These are phyloP conservation scores for Anhinga anhinga DNA, from an alignment of 2,113 vertebrate genomes.

Conservation along the genomic window DNA sequence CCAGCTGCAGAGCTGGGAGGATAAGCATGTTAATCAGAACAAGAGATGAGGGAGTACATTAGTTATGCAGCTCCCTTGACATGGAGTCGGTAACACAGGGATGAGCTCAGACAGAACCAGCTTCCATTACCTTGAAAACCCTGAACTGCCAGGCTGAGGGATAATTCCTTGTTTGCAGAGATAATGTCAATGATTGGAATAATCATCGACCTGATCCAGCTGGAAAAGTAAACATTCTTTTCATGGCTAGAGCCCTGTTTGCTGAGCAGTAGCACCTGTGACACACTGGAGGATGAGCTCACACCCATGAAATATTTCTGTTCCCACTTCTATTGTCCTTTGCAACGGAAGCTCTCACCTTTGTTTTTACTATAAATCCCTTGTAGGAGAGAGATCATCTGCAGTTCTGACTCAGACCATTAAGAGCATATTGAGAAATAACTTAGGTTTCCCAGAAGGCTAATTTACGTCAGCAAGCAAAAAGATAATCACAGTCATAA, in stretches of 20 bases:
- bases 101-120: not conserved
- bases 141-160: not conserved
- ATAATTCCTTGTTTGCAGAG: conserved; percentile 18
- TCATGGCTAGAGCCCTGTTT: not conserved
- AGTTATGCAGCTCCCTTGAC: not conserved
- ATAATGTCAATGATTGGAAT: conserved; percentile 28
- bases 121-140: not conserved
- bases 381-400: conserved; percentile 45
- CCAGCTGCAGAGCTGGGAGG: not conserved
- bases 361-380: conserved; percentile 50
- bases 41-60: not conserved
- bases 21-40: fast-evolving
- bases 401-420: conserved; percentile 72
- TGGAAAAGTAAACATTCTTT: conserved; percentile 33
- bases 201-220: not conserved
- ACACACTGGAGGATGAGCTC: not conserved
- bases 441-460: conserved; percentile 75
- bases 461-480: conserved; percentile 77
- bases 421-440: conserved; percentile 74
- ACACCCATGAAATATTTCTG: conserved; percentile 12
- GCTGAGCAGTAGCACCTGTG: not conserved
- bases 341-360: conserved; percentile 9
- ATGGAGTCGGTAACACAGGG: fast-evolving
- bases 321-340: conserved; percentile 27
- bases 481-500: conserved; percentile 70